Evolutionary conservation across 2,113 vertebrate species (phyloP).

Genomic region (Stigmatopora argus): DNA sequence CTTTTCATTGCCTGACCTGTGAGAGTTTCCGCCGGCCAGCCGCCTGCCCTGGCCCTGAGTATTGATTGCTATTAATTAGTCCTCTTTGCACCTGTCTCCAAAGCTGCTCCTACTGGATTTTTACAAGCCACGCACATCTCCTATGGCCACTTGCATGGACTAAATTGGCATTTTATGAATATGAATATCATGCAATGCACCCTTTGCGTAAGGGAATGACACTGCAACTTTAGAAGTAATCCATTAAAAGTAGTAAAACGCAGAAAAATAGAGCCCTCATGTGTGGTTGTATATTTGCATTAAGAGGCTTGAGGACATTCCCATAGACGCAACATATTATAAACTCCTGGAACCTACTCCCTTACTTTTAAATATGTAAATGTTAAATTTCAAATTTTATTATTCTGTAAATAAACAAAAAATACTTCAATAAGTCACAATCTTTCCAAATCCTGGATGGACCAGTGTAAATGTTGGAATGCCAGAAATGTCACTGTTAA

Average conservation of each 20-base stretch:
- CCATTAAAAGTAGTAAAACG: constrained; percentile 25
- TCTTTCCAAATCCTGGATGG: too few relatives aligned
- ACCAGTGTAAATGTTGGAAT: too few relatives aligned
- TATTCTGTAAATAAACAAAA: too few relatives aligned
- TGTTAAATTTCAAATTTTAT: background rate
- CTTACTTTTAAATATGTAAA: constrained; percentile 13
- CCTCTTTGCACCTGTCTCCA: constrained; percentile 65
- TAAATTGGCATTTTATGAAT: constrained; percentile 64
- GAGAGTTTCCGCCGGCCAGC: constrained; percentile 57
- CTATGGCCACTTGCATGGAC: constrained; percentile 42
- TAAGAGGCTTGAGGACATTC: constrained; percentile 45
- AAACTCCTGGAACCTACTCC: constrained; percentile 35
- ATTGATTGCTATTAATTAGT: constrained; percentile 72
- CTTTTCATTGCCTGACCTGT: constrained; percentile 71
- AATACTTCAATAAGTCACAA: too few relatives aligned
- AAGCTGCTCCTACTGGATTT: constrained; percentile 59
- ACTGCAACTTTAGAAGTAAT: constrained; percentile 42
- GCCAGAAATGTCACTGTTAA: too few relatives aligned
- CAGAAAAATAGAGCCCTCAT: constrained; percentile 33
- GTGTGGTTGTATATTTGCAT: constrained; percentile 49
- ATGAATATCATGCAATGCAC: constrained; percentile 57
- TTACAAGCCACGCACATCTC: constrained; percentile 30
- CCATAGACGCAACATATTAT: constrained; percentile 30
- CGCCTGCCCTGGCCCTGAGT: constrained; percentile 55
- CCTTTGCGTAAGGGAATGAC: constrained; percentile 46